Evolutionary conservation across 2,888 invertebrate genomes (phyloP).

Genomic region (Drosophila quinaria): DNA sequence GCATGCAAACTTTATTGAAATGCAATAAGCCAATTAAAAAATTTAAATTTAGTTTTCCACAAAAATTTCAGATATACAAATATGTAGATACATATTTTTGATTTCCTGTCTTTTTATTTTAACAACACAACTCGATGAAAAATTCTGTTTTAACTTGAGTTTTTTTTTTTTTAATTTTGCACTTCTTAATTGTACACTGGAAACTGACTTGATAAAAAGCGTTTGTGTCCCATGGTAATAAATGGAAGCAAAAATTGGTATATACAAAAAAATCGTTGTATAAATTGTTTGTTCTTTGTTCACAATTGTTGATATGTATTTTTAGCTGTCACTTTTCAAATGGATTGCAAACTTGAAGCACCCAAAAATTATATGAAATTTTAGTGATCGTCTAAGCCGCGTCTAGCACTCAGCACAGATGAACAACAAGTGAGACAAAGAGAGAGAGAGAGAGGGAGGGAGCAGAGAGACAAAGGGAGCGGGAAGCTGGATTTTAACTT

Average conservation of each 20-base stretch:
- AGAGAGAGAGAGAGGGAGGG: neutral
- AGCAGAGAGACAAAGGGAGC: slow-evolving; percentile 2
- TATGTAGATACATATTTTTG: too few relatives aligned
- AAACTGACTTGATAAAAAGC: slow-evolving; percentile 25
- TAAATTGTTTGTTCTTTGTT: slow-evolving; percentile 49
- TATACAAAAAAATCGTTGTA: slow-evolving; percentile 30
- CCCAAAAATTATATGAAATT: slow-evolving; percentile 31
- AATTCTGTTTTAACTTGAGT: neutral
- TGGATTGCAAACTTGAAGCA: slow-evolving; percentile 42
- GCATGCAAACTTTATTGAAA: too few relatives aligned
- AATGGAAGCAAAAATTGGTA: slow-evolving; percentile 20
- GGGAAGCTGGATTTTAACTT: slow-evolving; percentile 31
- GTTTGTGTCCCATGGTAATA: slow-evolving; percentile 13
- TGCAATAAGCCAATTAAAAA: too few relatives aligned
- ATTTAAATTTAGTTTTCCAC: too few relatives aligned
- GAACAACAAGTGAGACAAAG: neutral
- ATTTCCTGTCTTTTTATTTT: too few relatives aligned
- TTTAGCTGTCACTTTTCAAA: slow-evolving; percentile 52
- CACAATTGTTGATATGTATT: slow-evolving; percentile 53
- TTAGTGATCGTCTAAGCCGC: slow-evolving; percentile 31
- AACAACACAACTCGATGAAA: neutral
- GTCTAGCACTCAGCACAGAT: slow-evolving; percentile 24
- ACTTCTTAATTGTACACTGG: slow-evolving; percentile 28
- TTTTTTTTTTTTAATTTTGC: slow-evolving; percentile 21
- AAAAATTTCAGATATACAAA: too few relatives aligned